Evolutionary conservation across 2,797 vertebrate genomes (phyloP).

Genomic region (Odontamblyopus rebecca): DNA sequence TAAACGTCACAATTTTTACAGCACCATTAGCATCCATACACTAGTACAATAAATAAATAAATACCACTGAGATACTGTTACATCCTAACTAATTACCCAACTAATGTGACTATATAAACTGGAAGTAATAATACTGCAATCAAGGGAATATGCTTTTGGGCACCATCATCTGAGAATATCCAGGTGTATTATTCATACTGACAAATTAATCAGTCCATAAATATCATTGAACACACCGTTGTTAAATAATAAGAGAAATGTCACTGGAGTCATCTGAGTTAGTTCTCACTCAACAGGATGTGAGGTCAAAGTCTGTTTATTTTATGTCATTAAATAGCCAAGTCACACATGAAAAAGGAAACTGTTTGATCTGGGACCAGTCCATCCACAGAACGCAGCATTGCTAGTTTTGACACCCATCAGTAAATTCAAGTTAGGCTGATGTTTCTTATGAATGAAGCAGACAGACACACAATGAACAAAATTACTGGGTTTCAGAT

Average conservation of each 20-base stretch:
- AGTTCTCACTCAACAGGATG: slow-evolving; percentile 28
- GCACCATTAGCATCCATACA: no score
- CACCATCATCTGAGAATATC: not conserved
- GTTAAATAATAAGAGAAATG: not conserved
- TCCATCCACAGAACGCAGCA: not conserved
- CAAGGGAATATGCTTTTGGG: not conserved
- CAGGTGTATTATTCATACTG: not conserved
- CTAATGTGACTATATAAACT: not conserved
- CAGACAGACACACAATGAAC: no score
- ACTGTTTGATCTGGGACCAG: not conserved
- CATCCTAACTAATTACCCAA: not conserved
- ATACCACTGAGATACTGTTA: not conserved
- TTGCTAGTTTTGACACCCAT: slow-evolving; percentile 39
- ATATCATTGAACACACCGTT: not conserved
- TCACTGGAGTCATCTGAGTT: slow-evolving; percentile 6
- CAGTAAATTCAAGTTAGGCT: not conserved
- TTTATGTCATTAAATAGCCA: slow-evolving; percentile 11
- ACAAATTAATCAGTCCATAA: not conserved
- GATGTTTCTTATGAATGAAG: not conserved
- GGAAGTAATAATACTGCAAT: not conserved
- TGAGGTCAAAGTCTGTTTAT: slow-evolving; percentile 44
- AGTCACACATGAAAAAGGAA: not conserved
- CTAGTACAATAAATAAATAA: not conserved
- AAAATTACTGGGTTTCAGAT: no score
- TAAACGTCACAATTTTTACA: no score